Percentiles rank a stretch among this genome's conserved stretches.
Evolutionary conservation across 2,888 invertebrate genomes (phyloP).

Genomic region (Hylaea fasciaria): DNA sequence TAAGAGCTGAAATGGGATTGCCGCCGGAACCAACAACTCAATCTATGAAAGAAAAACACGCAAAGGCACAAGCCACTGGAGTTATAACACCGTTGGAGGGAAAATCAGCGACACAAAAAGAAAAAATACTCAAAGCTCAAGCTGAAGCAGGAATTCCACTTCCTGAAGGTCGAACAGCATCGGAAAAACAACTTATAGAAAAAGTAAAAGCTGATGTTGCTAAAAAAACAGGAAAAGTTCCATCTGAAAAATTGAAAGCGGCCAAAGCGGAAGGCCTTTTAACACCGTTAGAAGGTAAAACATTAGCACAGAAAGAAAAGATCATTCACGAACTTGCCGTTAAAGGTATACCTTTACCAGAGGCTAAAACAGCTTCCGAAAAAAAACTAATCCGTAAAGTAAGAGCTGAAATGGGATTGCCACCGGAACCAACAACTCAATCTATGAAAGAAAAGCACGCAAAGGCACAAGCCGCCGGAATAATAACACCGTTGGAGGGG

Average conservation of each 20-base stretch:
- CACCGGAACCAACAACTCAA: slow-evolving; percentile 9
- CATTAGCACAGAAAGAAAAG: no score
- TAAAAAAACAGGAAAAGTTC: no score
- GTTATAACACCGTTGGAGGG: slow-evolving; percentile 51
- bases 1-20: slow-evolving; percentile 10
- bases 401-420: slow-evolving; percentile 23
- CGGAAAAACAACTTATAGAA: slow-evolving; percentile 14
- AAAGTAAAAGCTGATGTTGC: slow-evolving; percentile 27
- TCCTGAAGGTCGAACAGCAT: no score
- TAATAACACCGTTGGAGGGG: no score
- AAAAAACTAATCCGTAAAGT: no score
- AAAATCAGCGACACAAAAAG: slow-evolving; percentile 44
- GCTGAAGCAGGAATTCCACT: slow-evolving; percentile 36
- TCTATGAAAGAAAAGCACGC: slow-evolving; percentile 30
- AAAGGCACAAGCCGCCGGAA: no score
- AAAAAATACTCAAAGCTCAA: slow-evolving; percentile 46
- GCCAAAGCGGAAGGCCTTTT: slow-evolving; percentile 38
- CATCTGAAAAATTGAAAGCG: slow-evolving; percentile 28
- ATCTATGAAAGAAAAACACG: slow-evolving; percentile 29
- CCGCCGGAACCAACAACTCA: slow-evolving; percentile 35
- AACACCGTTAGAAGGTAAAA: slow-evolving; percentile 39
- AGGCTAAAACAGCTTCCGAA: no score
- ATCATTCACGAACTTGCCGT: no score
- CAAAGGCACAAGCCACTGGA: slow-evolving; percentile 45
- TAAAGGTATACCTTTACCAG: no score